Conservation (phyloP, 2,888 invertebrate species). For the Tuberolachnus salignus region DNA sequence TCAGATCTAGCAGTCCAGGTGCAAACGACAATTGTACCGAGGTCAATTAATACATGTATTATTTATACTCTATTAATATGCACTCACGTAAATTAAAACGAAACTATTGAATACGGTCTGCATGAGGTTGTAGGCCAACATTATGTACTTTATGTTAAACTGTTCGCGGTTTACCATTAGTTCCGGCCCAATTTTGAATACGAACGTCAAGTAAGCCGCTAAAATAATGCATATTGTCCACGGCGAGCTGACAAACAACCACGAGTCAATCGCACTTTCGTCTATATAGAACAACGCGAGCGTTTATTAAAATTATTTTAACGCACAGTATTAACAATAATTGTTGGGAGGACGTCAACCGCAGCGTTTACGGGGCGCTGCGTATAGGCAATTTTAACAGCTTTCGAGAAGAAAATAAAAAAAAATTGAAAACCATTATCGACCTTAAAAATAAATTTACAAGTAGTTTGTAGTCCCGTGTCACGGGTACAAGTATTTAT, state of each 20-base stretch:
- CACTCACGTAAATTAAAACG: conserved; percentile 64
- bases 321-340: background rate
- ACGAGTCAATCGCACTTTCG: conserved; percentile 70
- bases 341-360: background rate
- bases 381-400: too few species aligned
- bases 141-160: conserved; percentile 64
- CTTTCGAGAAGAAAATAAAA: too few species aligned
- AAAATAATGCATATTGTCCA: conserved; percentile 68
- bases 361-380: too few species aligned
- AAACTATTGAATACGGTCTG: conserved; percentile 86
- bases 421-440: too few species aligned
- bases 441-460: too few species aligned
- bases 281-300: conserved; percentile 63
- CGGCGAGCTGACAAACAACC: conserved; percentile 72
- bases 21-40: too few species aligned
- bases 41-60: too few species aligned
- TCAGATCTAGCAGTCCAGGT: too few species aligned
- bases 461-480: too few species aligned
- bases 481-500: too few species aligned
- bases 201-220: conserved; percentile 72
- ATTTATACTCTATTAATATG: background rate
- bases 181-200: conserved; percentile 74
- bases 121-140: conserved; percentile 74
- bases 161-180: conserved; percentile 67
- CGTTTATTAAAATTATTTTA: background rate